phyloP scores from a whole-genome alignment of 2,888 invertebrate species.

The Ormyrus nitidulus region DNA sequence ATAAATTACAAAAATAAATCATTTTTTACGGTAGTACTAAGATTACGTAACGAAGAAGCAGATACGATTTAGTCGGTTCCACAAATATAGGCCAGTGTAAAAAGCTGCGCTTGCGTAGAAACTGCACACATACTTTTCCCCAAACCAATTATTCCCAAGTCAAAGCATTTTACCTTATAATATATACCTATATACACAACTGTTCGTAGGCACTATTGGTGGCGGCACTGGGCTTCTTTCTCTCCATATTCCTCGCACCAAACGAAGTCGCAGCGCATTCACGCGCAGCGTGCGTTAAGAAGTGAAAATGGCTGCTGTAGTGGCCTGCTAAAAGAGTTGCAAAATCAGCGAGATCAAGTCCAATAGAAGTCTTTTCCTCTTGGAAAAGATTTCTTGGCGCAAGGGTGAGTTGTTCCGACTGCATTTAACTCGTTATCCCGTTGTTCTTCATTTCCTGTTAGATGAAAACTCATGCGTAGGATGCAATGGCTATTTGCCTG shows the following conservation, averaged over 20 bases:
- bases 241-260: neutral
- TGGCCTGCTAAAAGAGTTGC: neutral
- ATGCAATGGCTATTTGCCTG: neutral
- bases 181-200: neutral
- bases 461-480: neutral
- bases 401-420: slow-evolving; percentile 29
- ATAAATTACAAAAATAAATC: too few species aligned
- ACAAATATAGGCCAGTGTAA: too few species aligned
- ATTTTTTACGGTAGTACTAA: too few species aligned
- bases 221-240: neutral
- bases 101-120: too few species aligned
- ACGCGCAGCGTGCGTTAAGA: neutral
- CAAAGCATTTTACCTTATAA: neutral
- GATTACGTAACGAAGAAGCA: too few species aligned
- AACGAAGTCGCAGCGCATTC: neutral
- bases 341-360: too few species aligned
- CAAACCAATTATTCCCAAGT: neutral
- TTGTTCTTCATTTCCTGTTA: neutral
- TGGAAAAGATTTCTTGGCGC: neutral
- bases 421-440: neutral
- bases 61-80: too few species aligned
- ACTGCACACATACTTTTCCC: too few species aligned
- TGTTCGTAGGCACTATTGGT: neutral
- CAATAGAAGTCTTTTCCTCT: neutral
- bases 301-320: slow-evolving; percentile 37